A percentile compares a stretch with the other conserved stretches of the same genome.
These are phyloP conservation scores for Taurulus bubalis DNA, from an alignment of 2,113 vertebrate genomes.

Conservation along the genomic window DNA sequence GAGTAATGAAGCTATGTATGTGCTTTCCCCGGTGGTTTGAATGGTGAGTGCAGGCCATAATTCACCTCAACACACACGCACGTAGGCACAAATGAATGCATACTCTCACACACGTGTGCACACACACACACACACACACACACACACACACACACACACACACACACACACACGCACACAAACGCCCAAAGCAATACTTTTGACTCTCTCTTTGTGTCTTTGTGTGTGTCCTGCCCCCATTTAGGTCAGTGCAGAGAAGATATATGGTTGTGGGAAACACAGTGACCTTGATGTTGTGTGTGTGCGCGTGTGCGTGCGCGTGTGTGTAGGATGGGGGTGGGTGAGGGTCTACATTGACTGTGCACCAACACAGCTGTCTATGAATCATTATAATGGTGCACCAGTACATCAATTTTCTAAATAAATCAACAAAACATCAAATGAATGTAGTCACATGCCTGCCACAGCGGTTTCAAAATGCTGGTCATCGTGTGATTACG, in stretches of 20 bases:
- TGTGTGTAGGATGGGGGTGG: constrained; percentile 35
- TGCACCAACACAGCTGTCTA: constrained; percentile 30
- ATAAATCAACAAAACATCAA: constrained; percentile 14
- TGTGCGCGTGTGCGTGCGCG: constrained; percentile 20
- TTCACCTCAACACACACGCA: constrained; percentile 54
- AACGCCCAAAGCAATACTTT: constrained; percentile 47
- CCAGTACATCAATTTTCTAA: constrained; percentile 3
- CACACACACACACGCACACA: constrained; percentile 20
- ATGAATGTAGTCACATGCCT: neutral
- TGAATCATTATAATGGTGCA: constrained; percentile 42
- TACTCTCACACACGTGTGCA: constrained; percentile 13
- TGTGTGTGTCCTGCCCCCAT: constrained; percentile 55
- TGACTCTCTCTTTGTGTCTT: constrained; percentile 59
- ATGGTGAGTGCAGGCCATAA: constrained; percentile 72
- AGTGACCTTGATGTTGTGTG: constrained; percentile 69
- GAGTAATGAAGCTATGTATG: constrained; percentile 70
- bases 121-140: constrained; percentile 13
- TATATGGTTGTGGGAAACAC: constrained; percentile 64
- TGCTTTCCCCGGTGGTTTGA: constrained; percentile 69
- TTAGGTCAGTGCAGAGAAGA: constrained; percentile 58
- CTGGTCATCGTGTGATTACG: neutral
- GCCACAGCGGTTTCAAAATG: neutral
- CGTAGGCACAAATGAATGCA: neutral
- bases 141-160: constrained; percentile 25
- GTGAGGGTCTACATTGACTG: constrained; percentile 27